Evolutionary conservation across 2,797 vertebrate species (phyloP).

Genomic region (Chelidonichthys spinosus): DNA sequence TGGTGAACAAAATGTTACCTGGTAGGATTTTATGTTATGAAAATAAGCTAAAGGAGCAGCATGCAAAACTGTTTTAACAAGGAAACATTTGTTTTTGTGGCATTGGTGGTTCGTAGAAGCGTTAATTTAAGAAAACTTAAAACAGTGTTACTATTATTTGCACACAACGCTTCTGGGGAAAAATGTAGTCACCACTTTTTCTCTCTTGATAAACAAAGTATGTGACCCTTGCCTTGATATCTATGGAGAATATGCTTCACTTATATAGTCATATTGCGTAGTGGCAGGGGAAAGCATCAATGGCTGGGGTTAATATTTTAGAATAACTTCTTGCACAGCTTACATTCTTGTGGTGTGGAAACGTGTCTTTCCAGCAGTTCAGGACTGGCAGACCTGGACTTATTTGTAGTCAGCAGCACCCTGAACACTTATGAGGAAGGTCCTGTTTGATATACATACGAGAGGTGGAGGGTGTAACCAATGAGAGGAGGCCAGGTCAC

Average conservation of each 20-base stretch:
- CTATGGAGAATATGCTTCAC: not conserved
- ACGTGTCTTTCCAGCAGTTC: not conserved
- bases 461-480: constrained; percentile 41
- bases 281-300: not conserved
- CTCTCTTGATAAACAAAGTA: not conserved
- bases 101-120: not conserved
- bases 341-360: not conserved
- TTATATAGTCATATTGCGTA: not conserved
- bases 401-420: not conserved
- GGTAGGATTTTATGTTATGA: too few species aligned
- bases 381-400: too few species aligned
- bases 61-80: not conserved
- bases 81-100: not conserved
- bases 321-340: too few species aligned
- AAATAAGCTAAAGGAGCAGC: not conserved
- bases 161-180: not conserved
- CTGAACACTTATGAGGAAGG: not conserved
- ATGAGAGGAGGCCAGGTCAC: constrained; percentile 39
- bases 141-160: not conserved
- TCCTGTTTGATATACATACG: constrained; percentile 30
- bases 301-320: not conserved
- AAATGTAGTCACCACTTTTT: not conserved
- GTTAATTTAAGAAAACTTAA: not conserved
- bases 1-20: not conserved
- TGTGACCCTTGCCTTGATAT: not conserved